Conservation (phyloP, 2,113 vertebrate genomes). For the Rhynchomys soricoides region DNA sequence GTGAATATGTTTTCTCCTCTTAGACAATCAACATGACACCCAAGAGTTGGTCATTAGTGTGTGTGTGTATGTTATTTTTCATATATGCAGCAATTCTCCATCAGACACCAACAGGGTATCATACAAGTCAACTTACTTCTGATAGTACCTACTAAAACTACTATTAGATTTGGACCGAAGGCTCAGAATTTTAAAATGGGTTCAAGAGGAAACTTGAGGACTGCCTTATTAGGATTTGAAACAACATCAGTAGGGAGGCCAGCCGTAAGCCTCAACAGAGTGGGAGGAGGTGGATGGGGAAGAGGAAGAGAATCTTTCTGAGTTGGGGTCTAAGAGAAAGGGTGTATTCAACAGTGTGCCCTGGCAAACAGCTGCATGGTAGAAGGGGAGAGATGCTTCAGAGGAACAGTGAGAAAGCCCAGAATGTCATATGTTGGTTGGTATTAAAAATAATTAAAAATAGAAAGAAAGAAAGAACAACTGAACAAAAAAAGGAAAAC, state of each 20-base stretch:
- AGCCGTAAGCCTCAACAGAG: background rate
- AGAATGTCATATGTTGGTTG: background rate
- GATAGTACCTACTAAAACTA: background rate
- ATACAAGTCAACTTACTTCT: background rate
- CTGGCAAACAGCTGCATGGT: background rate
- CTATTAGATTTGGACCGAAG: background rate
- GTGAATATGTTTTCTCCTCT: background rate
- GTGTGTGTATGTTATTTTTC: background rate
- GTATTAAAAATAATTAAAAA: background rate
- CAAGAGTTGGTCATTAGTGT: background rate
- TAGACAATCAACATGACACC: background rate
- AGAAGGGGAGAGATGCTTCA: background rate
- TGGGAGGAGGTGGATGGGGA: background rate
- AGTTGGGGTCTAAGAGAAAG: background rate
- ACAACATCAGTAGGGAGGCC: background rate
- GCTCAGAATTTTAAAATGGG: background rate
- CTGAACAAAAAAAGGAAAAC: background rate
- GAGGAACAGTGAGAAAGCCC: background rate
- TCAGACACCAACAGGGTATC: background rate
- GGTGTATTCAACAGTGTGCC: background rate
- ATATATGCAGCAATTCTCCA: background rate
- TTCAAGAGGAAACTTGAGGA: background rate
- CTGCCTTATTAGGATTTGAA: background rate
- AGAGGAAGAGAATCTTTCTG: background rate
- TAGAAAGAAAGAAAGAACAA: too few relatives aligned